A percentile compares a stretch with the other conserved stretches of the same genome.
Conservation (phyloP, 2,113 vertebrate species). For the Myanophis thanlyinensis region DNA sequence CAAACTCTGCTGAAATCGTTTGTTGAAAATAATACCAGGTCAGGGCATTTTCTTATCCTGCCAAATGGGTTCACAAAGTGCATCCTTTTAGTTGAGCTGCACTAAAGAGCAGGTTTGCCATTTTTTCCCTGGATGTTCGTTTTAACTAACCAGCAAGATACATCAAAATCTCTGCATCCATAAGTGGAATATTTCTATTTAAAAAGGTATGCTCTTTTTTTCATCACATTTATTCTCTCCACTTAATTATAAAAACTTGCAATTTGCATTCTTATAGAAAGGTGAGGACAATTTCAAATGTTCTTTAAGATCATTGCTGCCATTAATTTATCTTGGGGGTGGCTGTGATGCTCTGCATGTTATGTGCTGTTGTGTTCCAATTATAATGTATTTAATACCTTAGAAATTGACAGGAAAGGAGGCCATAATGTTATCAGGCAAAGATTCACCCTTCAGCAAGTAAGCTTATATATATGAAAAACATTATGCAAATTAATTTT, state of each 20-base stretch:
- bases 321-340: constrained; percentile 37
- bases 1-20: background rate
- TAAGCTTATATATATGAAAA: constrained; percentile 51
- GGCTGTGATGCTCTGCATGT: constrained; percentile 28
- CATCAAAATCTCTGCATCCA: background rate
- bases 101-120: background rate
- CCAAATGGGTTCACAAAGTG: background rate
- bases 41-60: background rate
- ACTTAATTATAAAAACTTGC: constrained; percentile 28
- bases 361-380: constrained; percentile 30
- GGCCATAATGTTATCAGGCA: constrained; percentile 30
- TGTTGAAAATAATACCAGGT: background rate
- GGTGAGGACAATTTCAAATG: constrained; percentile 28
- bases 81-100: background rate
- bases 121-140: background rate
- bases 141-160: background rate
- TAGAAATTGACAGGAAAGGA: constrained; percentile 12
- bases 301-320: constrained; percentile 39
- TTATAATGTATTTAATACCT: constrained; percentile 43
- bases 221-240: background rate
- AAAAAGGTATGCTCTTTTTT: background rate
- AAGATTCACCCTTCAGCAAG: constrained; percentile 39
- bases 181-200: background rate
- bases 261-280: constrained; percentile 8
- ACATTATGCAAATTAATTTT: constrained; percentile 67